Evolutionary conservation across 2,113 vertebrate species (phyloP), one percentile per base, ranked within the genome.

Genomic region (Amphiprion ocellaris): DNA sequence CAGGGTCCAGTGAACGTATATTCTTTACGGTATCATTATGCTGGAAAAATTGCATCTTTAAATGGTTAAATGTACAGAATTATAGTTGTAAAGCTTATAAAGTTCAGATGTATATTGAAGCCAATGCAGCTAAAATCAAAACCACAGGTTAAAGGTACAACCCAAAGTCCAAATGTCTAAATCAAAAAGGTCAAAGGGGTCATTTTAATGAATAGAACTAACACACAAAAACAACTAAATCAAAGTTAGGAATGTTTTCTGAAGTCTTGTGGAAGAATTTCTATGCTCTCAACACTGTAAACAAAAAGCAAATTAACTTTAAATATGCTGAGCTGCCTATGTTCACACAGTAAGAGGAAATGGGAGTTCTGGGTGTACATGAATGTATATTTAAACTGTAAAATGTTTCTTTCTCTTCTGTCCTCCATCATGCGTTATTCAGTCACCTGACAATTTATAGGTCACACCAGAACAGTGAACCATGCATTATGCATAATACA

Each of bases 401-500:
- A 44, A 15, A 44, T 44, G 11, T 44, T 15, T 0, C 24, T 68
- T 12, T 47, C 24, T 16, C 47, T 0, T n/a, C 19, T 12, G 15
- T 33, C 47, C 10, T 15, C 52, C 17, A 50, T 28, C 49, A 19
- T 7, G 16, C 0, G 2, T 44, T 1, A 65, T 4, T 66, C 24
- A 79, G 62, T 26, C 69, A 61, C 30, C 39, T 68, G 56, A 5
- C 9, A 68, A 59, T 1, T 6, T 28, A n/a, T 21, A 39, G 6
- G 23, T 71, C 46, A 58, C 24, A 0, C 28, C n/a, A 1, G 2
- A 71, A 37, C 69, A 37, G 14, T 17, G 9, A 50, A 60, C 41
- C 16, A 23, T 9, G 21, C 56, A 4, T 46, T 46, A 26, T 26
- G 46, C 39, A 46, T 46, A 16, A 63, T 46, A 26, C 5, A 46